Percentiles rank a stretch among this genome's conserved stretches.
phyloP scores from a whole-genome alignment of 2,888 invertebrate genomes.

The Folsomia candida region DNA sequence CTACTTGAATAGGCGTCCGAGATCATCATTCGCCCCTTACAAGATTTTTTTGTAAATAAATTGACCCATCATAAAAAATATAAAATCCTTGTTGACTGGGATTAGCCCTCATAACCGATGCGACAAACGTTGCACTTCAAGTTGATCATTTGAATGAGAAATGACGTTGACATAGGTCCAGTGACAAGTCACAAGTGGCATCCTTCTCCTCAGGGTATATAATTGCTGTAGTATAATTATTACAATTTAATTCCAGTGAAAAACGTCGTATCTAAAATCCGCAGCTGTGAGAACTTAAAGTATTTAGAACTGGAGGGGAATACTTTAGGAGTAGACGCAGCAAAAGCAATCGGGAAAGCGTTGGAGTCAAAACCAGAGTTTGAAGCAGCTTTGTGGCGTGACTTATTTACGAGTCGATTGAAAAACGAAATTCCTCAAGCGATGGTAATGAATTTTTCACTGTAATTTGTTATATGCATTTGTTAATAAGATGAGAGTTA shows the following conservation, averaged over 20 bases:
- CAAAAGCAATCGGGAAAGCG: constrained; percentile 76
- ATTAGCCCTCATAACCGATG: no score
- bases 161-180: no score
- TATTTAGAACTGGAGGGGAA: constrained; percentile 86
- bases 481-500: not conserved
- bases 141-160: no score
- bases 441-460: constrained; percentile 62
- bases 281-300: constrained; percentile 56
- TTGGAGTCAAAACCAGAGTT: constrained; percentile 75
- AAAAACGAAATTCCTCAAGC: constrained; percentile 94
- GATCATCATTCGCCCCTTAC: no score
- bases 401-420: constrained; percentile 93
- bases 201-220: no score
- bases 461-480: constrained; percentile 11
- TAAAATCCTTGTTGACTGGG: no score
- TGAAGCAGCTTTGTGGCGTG: constrained; percentile 82
- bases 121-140: no score
- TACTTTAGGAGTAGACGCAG: constrained; percentile 86
- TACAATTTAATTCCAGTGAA: constrained; percentile 16
- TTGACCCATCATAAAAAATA: no score
- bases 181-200: no score
- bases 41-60: no score
- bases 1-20: no score
- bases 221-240: not conserved
- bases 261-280: constrained; percentile 19